Percentiles rank a stretch among this genome's conserved stretches.
Conservation (phyloP, 2,888 invertebrate genomes). For the Agrochola lota region DNA sequence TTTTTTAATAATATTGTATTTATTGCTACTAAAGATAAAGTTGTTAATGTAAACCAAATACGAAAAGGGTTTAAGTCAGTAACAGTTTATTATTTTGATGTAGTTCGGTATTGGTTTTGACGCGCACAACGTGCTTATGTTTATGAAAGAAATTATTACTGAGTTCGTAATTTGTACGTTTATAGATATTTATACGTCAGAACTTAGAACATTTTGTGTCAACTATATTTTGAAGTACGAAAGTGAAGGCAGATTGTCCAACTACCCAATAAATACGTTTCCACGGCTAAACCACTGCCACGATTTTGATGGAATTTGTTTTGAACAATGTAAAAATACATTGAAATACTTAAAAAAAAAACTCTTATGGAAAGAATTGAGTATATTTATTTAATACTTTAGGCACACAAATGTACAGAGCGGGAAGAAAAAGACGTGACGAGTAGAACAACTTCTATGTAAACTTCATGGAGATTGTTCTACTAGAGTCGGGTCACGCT, state of each 20-base stretch:
- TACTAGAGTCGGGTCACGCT: too few species aligned
- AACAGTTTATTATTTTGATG: constrained; percentile 70
- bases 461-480: too few species aligned
- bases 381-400: not conserved
- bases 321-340: not conserved
- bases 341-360: not conserved
- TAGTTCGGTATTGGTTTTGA: constrained; percentile 70
- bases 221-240: not conserved
- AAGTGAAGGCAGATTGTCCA: not conserved
- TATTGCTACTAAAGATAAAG: constrained; percentile 16
- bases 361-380: not conserved
- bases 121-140: constrained; percentile 55
- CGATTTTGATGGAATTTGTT: not conserved
- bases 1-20: constrained; percentile 35
- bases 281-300: too few species aligned
- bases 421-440: not conserved
- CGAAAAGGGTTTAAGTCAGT: constrained; percentile 73
- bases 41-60: constrained; percentile 77
- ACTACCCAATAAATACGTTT: not conserved
- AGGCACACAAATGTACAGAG: not conserved
- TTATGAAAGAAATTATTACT: constrained; percentile 63
- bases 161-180: constrained; percentile 52
- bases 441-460: too few species aligned
- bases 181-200: constrained; percentile 19
- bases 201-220: not conserved